Conservation (phyloP, 1,140 invertebrate genomes). For the Cataglyphis hispanica region DNA sequence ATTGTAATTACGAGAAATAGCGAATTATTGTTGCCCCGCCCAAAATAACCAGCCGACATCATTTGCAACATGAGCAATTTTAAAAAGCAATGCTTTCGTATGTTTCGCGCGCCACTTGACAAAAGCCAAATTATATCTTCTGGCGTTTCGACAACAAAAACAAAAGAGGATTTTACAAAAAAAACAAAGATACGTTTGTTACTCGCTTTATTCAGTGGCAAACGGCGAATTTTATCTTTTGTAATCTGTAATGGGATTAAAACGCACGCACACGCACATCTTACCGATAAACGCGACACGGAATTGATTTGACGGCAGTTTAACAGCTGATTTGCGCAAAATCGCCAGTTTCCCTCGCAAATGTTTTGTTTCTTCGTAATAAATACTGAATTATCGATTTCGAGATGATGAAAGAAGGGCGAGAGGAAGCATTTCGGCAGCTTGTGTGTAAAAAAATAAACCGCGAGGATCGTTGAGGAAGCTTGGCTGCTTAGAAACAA, state of each 20-base stretch:
- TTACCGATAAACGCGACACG: not conserved
- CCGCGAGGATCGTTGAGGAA: not conserved
- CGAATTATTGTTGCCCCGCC: conserved; percentile 44
- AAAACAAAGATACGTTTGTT: not conserved
- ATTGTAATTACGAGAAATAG: conserved; percentile 49
- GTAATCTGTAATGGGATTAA: conserved; percentile 30
- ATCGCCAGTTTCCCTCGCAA: not conserved
- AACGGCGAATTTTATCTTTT: conserved; percentile 19
- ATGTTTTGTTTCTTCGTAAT: not conserved
- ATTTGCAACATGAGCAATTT: conserved; percentile 47
- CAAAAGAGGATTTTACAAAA: conserved; percentile 11
- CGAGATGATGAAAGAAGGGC: not conserved
- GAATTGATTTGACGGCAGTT: not conserved
- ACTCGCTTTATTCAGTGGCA: conserved; percentile 24
- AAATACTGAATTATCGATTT: conserved; percentile 7
- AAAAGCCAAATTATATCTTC: conserved; percentile 34
- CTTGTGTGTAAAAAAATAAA: conserved; percentile 2
- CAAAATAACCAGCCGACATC: conserved; percentile 32
- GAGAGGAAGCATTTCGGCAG: not conserved
- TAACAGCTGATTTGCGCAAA: not conserved
- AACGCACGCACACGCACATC: not conserved
- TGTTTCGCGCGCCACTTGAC: conserved; percentile 28
- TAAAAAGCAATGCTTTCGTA: conserved; percentile 23
- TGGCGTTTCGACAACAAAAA: conserved; percentile 23
- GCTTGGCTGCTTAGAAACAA: conserved; percentile 39